A percentile compares a stretch with the other conserved stretches of the same genome.
Evolutionary conservation across 2,797 vertebrate species (phyloP).

Genomic region (Propithecus perrieri): DNA sequence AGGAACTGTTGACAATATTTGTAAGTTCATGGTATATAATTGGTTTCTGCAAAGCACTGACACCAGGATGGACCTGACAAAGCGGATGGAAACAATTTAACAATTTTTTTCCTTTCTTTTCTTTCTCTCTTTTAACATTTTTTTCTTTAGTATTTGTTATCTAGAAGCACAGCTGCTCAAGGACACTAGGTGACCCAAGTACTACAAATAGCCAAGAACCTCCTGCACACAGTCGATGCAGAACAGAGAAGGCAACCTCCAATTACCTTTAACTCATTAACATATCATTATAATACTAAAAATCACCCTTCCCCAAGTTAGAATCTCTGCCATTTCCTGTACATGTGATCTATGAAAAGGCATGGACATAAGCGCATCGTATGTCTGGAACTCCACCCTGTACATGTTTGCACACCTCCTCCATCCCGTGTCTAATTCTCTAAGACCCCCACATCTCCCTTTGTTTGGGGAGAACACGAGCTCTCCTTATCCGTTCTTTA

Average conservation of each 20-base stretch:
- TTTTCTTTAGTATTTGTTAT: neutral
- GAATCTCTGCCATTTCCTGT: neutral
- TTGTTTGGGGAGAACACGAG: neutral
- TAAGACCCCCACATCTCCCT: neutral
- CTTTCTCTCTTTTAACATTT: neutral
- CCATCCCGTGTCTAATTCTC: neutral
- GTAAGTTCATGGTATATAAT: neutral
- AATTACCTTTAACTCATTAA: neutral
- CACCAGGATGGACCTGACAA: neutral
- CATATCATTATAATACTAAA: neutral
- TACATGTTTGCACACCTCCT: neutral
- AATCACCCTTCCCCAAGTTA: neutral
- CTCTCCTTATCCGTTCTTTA: neutral
- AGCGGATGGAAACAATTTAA: neutral
- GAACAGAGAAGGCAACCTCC: neutral
- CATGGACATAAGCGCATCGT: neutral
- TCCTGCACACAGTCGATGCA: fast-evolving
- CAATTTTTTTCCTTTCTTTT: neutral
- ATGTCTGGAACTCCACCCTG: neutral
- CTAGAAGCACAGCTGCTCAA: neutral
- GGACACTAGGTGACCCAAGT: neutral
- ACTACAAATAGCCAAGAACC: neutral
- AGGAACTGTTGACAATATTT: neutral
- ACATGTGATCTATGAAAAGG: neutral
- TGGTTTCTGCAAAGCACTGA: neutral